phyloP scores from a whole-genome alignment of 1,140 invertebrate genomes.

The Odontomachus brunneus region DNA sequence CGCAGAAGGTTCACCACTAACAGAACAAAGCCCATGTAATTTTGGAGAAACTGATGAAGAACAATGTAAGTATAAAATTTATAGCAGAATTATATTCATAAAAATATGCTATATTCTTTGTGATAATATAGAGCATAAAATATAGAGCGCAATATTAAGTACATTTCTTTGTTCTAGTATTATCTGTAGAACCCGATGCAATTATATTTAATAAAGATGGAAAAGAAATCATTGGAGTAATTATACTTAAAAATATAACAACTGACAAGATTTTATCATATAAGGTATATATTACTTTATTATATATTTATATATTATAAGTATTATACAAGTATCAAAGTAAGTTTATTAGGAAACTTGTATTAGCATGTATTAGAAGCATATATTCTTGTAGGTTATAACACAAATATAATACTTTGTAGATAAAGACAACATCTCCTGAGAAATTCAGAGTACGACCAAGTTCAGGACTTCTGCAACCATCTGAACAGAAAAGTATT shows the following conservation, averaged over 20 bases:
- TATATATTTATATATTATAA: background rate
- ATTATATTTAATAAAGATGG: conserved; percentile 88
- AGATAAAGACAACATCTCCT: conserved; percentile 92
- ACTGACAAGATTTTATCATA: conserved; percentile 89
- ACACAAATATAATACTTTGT: conserved; percentile 63
- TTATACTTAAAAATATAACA: conserved; percentile 89
- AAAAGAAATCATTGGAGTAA: conserved; percentile 88
- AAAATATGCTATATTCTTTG: conserved; percentile 34
- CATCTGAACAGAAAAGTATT: conserved; percentile 84
- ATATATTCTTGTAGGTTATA: background rate
- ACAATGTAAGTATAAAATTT: conserved; percentile 71
- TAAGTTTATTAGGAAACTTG: conserved; percentile 9
- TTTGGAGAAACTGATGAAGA: conserved; percentile 79
- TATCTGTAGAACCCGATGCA: conserved; percentile 86
- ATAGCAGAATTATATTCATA: conserved; percentile 20
- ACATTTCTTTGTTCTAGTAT: conserved; percentile 78
- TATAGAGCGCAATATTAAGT: background rate
- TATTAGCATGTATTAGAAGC: conserved; percentile 21
- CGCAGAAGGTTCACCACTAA: conserved; percentile 86
- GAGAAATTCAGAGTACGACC: conserved; percentile 96
- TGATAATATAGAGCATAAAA: background rate
- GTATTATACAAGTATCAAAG: conserved; percentile 3
- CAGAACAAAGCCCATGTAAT: conserved; percentile 78
- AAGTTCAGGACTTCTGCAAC: conserved; percentile 90
- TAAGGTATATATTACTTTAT: conserved; percentile 86